A percentile compares a stretch with the other conserved stretches of the same genome.
Evolutionary conservation across 35 echinoderm and acorn worm genomes (phyloP).

Genomic region (Apostichopus japonicus): DNA sequence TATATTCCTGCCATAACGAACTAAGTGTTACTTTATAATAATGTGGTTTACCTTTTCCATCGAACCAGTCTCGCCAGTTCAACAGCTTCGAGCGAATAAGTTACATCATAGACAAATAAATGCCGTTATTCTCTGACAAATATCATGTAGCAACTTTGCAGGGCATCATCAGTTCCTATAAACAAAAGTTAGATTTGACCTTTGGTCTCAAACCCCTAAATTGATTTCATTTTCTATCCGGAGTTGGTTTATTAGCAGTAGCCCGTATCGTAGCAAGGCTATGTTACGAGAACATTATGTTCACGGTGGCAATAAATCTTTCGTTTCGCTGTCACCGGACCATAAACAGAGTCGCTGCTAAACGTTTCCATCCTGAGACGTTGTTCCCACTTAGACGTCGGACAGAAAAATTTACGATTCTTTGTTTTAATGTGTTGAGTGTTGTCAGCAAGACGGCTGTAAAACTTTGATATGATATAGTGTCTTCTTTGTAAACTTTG

Average conservation of each 20-base stretch:
- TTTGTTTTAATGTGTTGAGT: slow-evolving; percentile 55
- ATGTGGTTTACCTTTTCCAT: no score
- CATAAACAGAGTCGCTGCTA: slow-evolving; percentile 37
- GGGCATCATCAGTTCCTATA: neutral
- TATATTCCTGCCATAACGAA: no score
- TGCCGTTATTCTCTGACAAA: slow-evolving; percentile 10
- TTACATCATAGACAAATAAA: neutral
- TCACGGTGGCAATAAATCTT: slow-evolving; percentile 36
- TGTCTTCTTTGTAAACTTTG: slow-evolving; percentile 39
- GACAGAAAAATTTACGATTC: slow-evolving; percentile 51
- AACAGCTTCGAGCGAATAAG: no score
- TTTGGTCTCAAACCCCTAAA: slow-evolving; percentile 3
- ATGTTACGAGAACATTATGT: slow-evolving; percentile 35
- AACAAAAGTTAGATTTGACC: slow-evolving; percentile 6
- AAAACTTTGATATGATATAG: slow-evolving; percentile 42
- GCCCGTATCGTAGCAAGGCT: slow-evolving; percentile 31
- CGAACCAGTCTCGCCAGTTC: no score
- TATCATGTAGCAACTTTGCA: slow-evolving; percentile 18
- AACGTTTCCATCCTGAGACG: slow-evolving; percentile 25
- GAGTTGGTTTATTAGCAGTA: slow-evolving; percentile 53
- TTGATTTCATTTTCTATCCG: slow-evolving; percentile 33
- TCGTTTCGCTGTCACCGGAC: slow-evolving; percentile 3
- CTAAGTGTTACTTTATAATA: no score
- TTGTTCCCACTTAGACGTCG: slow-evolving; percentile 44
- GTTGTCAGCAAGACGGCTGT: slow-evolving; percentile 45